These are phyloP conservation scores for Antrozous pallidus DNA, from an alignment of 2,797 vertebrate species.

Conservation along the genomic window DNA sequence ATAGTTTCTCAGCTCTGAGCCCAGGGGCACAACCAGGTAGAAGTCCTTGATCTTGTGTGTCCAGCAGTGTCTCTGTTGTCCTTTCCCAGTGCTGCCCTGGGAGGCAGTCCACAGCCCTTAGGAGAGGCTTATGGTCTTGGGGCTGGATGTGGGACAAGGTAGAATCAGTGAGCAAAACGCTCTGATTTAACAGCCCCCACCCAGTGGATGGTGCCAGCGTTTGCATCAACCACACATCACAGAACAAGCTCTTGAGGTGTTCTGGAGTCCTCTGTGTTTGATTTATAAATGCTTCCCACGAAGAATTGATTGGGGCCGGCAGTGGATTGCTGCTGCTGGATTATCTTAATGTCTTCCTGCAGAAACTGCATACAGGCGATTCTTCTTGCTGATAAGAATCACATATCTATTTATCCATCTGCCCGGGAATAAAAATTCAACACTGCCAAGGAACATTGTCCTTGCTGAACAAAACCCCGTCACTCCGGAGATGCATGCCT, in stretches of 20 bases:
- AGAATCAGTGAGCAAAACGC: neutral
- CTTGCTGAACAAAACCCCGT: slow-evolving; percentile 29
- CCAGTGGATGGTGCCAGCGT: neutral
- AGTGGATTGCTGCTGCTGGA: neutral
- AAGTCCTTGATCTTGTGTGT: neutral
- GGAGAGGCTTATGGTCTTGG: neutral
- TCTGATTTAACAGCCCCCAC: neutral
- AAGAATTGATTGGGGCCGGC: neutral
- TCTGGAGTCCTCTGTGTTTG: neutral
- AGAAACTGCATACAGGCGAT: slow-evolving; percentile 19
- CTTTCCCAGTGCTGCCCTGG: neutral
- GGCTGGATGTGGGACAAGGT: neutral
- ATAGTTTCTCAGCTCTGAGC: neutral
- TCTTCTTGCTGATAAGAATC: slow-evolving; percentile 60
- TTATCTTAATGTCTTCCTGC: slow-evolving; percentile 35
- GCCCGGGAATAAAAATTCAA: slow-evolving; percentile 11
- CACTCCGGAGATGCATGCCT: neutral
- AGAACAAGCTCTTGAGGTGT: neutral
- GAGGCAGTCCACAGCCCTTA: neutral
- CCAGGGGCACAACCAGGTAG: neutral
- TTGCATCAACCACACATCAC: neutral
- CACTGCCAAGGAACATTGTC: neutral
- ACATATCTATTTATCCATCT: slow-evolving; percentile 31
- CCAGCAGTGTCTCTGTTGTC: neutral
- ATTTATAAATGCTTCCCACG: neutral